Evolutionary conservation across 2,113 vertebrate genomes (phyloP).

Genomic region (Calonectris borealis): DNA sequence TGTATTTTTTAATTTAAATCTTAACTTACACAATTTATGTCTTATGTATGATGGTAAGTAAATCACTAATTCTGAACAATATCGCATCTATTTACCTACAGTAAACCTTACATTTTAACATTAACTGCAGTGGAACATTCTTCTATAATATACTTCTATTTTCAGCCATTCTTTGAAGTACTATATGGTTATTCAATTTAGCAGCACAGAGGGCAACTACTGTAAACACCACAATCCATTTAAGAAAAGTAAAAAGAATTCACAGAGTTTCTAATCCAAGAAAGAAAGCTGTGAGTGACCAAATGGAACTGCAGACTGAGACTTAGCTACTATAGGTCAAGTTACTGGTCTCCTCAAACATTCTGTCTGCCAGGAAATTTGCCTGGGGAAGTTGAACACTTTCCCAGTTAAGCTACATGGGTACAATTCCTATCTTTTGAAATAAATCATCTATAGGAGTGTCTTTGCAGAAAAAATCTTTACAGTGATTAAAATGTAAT

Average conservation of each 20-base stretch:
- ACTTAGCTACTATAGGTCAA: neutral
- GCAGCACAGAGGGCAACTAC: constrained; percentile 4
- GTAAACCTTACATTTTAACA: neutral
- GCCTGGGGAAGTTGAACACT: neutral
- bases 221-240: constrained; percentile 44
- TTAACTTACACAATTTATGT: neutral
- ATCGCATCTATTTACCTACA: neutral
- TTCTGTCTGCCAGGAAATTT: constrained; percentile 28
- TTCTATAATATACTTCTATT: neutral
- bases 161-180: constrained; percentile 22
- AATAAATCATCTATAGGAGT: constrained; percentile 22
- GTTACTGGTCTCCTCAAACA: neutral
- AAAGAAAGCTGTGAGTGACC: neutral
- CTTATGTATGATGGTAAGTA: neutral
- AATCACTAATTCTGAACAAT: neutral
- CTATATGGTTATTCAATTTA: neutral
- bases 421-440: constrained; percentile 13
- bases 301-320: neutral
- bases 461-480: constrained; percentile 38
- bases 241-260: constrained; percentile 34
- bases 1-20: neutral
- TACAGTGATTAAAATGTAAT: constrained; percentile 53
- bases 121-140: neutral
- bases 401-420: neutral
- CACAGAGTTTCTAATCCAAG: neutral